Evolutionary conservation across 2,113 vertebrate species (phyloP), one percentile per base, ranked within the genome.

Genomic region (Ammodramus savannarum): DNA sequence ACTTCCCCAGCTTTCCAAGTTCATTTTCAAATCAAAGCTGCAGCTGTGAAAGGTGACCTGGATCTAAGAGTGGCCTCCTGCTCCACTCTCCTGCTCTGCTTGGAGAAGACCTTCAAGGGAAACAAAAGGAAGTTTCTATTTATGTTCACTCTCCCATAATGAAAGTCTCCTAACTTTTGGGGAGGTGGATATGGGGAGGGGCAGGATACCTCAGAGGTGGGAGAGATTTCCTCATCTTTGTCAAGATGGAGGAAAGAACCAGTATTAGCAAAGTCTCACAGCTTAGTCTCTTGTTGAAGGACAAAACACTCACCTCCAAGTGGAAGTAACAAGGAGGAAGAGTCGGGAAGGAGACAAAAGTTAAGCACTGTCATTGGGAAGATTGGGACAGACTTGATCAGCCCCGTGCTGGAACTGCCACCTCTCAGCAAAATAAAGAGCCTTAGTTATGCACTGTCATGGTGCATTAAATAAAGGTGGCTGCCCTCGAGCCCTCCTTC

Each of bases 381-480:
- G 80, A 43, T 1, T 3, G 43, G 73, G 52, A 94, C 77, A 72
- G 69, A 63, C 57, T 85, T 31, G 34, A 41, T 86, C 57, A 89
- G 77, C 27, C 55, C 76, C 4, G 2, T 0, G 14, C 69, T 43
- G 65, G 71, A 91, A 52, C 58, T 62, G 88, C 90, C 85, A 34
- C 46, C 94, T 80, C 55, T 96, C 92, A 96, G 96, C 95, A 96
- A 44, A 96, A 87, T 54, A 32, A 82, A 79, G 77, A 94, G 78
- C 11, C 13, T 91, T 68, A 88, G 87, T 73, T 95, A 96, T 96
- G 93, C 95, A 91, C 13, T 41, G 95, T 66, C 94, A 83, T 27
- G 92, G 71, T 8, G 55, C 44, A 94, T 97, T 96, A 96, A 93
- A 90, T 31, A 94, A 93, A 96, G 96, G 94, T 91, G 90, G 21